These are phyloP conservation scores for Tachycineta bicolor DNA, from an alignment of 2,113 vertebrate genomes.

Conservation along the genomic window DNA sequence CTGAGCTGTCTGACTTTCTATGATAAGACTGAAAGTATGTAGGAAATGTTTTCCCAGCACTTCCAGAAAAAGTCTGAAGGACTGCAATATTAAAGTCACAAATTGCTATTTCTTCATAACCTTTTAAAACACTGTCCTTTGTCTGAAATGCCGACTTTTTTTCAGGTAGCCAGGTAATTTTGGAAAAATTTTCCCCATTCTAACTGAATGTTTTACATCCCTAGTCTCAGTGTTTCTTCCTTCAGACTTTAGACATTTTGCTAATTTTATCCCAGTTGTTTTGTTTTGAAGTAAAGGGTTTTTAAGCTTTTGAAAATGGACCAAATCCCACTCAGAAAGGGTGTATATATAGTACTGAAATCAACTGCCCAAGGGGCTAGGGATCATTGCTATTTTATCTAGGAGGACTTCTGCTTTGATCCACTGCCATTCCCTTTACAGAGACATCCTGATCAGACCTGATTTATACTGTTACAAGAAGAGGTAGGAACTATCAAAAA, in stretches of 20 bases:
- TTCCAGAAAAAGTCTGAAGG: conserved; percentile 58
- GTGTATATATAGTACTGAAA: neutral
- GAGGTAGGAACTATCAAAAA: neutral
- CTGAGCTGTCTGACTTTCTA: conserved; percentile 74
- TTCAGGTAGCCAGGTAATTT: neutral
- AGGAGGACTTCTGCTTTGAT: neutral
- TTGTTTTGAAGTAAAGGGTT: neutral
- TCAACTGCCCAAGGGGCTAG: neutral
- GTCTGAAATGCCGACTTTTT: neutral
- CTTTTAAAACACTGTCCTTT: neutral
- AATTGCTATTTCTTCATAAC: conserved; percentile 1
- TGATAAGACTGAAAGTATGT: conserved; percentile 78
- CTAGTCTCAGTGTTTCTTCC: neutral
- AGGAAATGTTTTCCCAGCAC: conserved; percentile 75
- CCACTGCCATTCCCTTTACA: neutral
- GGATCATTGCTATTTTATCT: neutral
- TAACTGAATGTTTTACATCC: neutral
- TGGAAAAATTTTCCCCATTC: neutral
- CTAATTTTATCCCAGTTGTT: neutral
- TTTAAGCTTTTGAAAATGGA: neutral
- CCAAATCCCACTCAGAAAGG: neutral
- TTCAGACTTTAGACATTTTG: neutral
- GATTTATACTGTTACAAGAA: neutral
- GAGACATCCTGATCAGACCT: neutral
- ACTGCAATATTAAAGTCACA: conserved; percentile 37